These are phyloP conservation scores for Caenorhabditis japonica DNA, from an alignment of 2,888 invertebrate species.

Conservation along the genomic window DNA sequence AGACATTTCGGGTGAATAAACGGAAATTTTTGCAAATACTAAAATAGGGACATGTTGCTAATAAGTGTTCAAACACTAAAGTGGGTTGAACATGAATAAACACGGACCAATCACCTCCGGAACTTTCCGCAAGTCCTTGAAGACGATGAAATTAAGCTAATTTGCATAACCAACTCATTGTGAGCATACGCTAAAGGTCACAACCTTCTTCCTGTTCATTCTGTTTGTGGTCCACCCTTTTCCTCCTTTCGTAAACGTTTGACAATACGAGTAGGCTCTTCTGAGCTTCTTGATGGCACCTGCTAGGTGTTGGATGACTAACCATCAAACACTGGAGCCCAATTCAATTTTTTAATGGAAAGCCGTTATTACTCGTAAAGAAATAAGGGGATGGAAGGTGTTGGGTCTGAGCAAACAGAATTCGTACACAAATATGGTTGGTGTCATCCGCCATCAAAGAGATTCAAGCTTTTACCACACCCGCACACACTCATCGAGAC, in stretches of 20 bases:
- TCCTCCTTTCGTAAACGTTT: constrained; percentile 17
- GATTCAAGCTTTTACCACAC: constrained; percentile 8
- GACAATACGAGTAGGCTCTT: constrained; percentile 23
- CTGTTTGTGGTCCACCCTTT: constrained; percentile 23
- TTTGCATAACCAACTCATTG: constrained; percentile 51
- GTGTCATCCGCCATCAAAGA: constrained; percentile 39
- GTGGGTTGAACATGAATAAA: constrained; percentile 17
- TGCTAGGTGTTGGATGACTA: constrained; percentile 46
- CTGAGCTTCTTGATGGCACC: constrained; percentile 40
- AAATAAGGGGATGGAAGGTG: no score
- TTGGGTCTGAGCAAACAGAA: constrained; percentile 32
- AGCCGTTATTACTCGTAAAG: no score
- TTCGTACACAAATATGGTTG: constrained; percentile 28
- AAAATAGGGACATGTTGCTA: constrained; percentile 22
- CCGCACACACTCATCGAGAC: no score
- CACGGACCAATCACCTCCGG: constrained; percentile 45
- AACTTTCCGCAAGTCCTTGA: constrained; percentile 45
- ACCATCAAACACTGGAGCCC: constrained; percentile 23
- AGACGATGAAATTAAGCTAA: constrained; percentile 49
- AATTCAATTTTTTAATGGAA: constrained; percentile 44
- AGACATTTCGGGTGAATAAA: no score
- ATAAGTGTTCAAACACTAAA: constrained; percentile 45
- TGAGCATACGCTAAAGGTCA: constrained; percentile 42
- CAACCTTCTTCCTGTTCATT: constrained; percentile 17
- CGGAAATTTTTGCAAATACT: no score